Conservation (phyloP, 2,797 vertebrate species). For the Heterohyrax brucei region DNA sequence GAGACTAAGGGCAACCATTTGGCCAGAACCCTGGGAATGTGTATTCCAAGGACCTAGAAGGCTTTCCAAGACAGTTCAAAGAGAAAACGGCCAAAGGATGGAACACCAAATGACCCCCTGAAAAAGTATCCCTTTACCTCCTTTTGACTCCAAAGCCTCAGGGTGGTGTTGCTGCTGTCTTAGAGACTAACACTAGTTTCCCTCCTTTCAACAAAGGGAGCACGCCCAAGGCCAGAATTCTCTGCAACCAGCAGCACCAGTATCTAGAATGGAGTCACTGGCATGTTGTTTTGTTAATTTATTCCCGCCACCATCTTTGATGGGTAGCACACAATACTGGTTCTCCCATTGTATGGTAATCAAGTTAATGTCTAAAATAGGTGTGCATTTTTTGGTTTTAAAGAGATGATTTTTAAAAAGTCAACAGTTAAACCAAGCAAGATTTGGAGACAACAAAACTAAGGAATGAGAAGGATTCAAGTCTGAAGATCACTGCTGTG, state of each 20-base stretch:
- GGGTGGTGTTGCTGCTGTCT: neutral
- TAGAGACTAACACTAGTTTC: neutral
- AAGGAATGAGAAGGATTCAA: neutral
- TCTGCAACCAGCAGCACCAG: neutral
- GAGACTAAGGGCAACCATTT: neutral
- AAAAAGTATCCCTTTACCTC: neutral
- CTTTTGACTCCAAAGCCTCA: neutral
- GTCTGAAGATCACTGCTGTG: neutral
- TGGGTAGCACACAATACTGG: rapidly evolving
- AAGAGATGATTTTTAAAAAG: neutral
- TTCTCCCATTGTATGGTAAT: neutral
- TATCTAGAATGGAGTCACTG: neutral
- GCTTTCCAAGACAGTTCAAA: neutral
- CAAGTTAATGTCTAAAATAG: neutral
- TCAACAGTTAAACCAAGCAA: neutral
- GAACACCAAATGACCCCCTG: neutral
- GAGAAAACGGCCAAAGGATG: neutral
- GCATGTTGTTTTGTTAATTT: neutral
- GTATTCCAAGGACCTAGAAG: neutral
- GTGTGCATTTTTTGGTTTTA: neutral
- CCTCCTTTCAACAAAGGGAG: neutral
- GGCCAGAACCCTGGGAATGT: neutral
- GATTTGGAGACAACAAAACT: neutral
- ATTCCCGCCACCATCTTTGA: neutral
- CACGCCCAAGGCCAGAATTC: neutral